Evolutionary conservation across 2,888 invertebrate genomes (phyloP).

Genomic region (Drosophila antonietae): DNA sequence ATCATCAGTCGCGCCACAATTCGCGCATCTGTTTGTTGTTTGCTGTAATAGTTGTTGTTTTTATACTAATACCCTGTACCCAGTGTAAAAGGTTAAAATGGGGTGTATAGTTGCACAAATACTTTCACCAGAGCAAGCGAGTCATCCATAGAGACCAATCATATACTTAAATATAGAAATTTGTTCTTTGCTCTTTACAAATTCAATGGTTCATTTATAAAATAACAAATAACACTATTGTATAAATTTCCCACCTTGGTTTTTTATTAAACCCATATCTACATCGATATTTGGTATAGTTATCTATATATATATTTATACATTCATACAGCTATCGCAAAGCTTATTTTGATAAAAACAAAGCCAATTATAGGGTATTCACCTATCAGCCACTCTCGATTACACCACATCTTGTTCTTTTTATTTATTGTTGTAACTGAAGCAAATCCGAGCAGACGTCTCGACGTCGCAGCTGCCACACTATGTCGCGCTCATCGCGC

Average conservation of each 20-base stretch:
- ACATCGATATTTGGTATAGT: not conserved
- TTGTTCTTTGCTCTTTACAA: not conserved
- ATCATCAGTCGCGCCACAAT: slow-evolving; percentile 56
- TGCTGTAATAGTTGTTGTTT: slow-evolving; percentile 23
- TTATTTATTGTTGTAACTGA: slow-evolving; percentile 69
- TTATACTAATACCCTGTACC: slow-evolving; percentile 15
- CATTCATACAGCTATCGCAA: not conserved
- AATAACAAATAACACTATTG: not conserved
- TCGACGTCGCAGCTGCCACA: slow-evolving; percentile 59
- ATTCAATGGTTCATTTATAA: not conserved
- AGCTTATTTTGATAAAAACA: not conserved
- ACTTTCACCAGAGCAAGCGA: not conserved
- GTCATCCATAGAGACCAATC: not conserved
- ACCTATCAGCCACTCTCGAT: not conserved
- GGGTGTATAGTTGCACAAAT: not conserved
- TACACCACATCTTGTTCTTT: slow-evolving; percentile 36
- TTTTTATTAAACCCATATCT: not conserved
- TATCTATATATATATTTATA: not conserved
- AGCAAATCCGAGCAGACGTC: slow-evolving; percentile 76
- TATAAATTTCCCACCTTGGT: not conserved
- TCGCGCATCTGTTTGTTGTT: slow-evolving; percentile 66
- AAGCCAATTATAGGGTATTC: slow-evolving; percentile 16
- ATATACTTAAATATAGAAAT: not conserved
- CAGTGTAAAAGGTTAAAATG: slow-evolving; percentile 5
- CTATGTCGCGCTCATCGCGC: slow-evolving; percentile 40